Evolutionary conservation across 2,888 invertebrate genomes (phyloP).

Genomic region (Myopa tessellatipennis): DNA sequence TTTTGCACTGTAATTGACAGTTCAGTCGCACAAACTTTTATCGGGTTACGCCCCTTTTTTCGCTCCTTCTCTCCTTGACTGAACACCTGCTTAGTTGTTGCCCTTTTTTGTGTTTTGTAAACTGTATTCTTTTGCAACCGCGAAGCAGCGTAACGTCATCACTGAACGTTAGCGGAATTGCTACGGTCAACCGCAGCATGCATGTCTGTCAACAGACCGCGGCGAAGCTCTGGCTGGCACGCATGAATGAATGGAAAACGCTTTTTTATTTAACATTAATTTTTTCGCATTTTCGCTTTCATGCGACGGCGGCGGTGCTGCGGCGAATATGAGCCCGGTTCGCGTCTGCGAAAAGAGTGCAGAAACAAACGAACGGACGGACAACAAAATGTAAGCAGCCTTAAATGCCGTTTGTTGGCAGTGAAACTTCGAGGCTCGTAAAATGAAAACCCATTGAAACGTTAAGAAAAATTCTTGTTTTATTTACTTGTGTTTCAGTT

Average conservation of each 20-base stretch:
- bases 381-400: neutral
- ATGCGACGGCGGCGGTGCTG: neutral
- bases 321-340: neutral
- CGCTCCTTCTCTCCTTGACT: neutral
- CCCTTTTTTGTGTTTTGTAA: neutral
- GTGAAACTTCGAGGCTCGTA: slow-evolving; percentile 16
- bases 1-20: slow-evolving; percentile 53
- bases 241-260: slow-evolving; percentile 31
- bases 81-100: too few relatives aligned
- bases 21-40: slow-evolving; percentile 52
- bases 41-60: slow-evolving; percentile 50
- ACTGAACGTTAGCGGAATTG: neutral
- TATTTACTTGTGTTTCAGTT: neutral
- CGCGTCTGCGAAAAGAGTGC: neutral
- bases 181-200: slow-evolving; percentile 21
- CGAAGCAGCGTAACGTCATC: neutral
- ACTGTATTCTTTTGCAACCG: neutral
- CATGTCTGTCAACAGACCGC: slow-evolving; percentile 37
- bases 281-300: neutral
- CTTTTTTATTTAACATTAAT: neutral
- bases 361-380: neutral
- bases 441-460: slow-evolving; percentile 29
- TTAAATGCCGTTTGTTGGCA: slow-evolving; percentile 13
- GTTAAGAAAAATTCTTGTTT: slow-evolving; percentile 9
- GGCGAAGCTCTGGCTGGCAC: neutral